Base-by-base conservation (phyloP, 1,140 invertebrate species). In the Sinonovacula constricta region DNA sequence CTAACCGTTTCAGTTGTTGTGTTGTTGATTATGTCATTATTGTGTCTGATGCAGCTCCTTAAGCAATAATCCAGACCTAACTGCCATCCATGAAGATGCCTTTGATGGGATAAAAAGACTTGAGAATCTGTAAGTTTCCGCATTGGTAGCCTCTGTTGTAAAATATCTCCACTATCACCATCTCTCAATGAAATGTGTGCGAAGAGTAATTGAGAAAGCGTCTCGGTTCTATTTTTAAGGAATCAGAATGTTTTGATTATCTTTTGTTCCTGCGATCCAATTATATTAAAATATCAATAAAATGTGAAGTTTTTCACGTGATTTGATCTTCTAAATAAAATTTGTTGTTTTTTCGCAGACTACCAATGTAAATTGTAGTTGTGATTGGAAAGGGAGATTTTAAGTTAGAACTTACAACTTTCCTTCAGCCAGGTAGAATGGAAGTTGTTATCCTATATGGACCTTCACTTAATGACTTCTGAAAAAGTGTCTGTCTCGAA, bases 61-160 rank as follows among this genome's bases (percentile, higher is more conserved):
- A 70, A 51, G 28, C 59, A 63, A 71, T 18, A 57, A 80, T 28
- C 28, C n/a, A 12, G 57, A 54, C n/a, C 54, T 74, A 14, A 3
- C 10, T 15, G 39, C 60, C n/a, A 54, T 69, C 2, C 30, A 78
- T 69, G 75, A 78, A 1, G 51, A 59, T 10, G 59, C n/a, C 51
- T 15, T 33, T 51, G 22, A 68, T 18, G 45, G 34, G 10, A 36
- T 33, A 15, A 18, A 33, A 14, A 57, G 26, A 57, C 3, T 63
- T 1, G 18, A 63, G 24, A 3, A 63, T 28, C 15, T 18, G 1
- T 33, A 24, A 33, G 60, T n/a, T n/a, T n/a, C n/a, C n/a, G n/a
- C n/a, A n/a, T n/a, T n/a, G n/a, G n/a, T n/a, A n/a, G n/a, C n/a
- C n/a, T n/a, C n/a, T n/a, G n/a, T n/a, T n/a, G n/a, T n/a, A n/a